Evolutionary conservation across 1,140 invertebrate genomes (phyloP).

Genomic region (Drosophila nasuta): DNA sequence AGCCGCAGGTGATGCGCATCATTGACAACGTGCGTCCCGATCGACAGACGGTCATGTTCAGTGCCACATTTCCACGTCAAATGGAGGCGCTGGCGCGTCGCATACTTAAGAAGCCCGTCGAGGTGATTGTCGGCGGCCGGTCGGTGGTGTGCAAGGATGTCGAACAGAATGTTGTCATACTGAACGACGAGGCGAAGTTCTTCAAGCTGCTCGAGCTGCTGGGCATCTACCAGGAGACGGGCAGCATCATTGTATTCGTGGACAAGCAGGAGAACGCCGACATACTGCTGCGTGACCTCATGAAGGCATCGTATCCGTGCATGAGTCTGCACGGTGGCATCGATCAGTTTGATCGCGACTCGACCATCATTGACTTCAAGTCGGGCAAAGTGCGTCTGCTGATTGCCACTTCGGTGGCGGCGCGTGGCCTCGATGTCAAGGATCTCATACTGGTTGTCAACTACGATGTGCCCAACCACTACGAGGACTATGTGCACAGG

Average conservation of each 20-base stretch:
- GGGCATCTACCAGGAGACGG: slow-evolving; percentile 96
- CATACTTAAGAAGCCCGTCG: slow-evolving; percentile 97
- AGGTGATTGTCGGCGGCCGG: slow-evolving; percentile 98
- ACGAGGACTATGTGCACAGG: slow-evolving; percentile 99
- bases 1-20: slow-evolving; percentile 99
- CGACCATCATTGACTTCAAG: slow-evolving; percentile 99
- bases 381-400: slow-evolving; percentile 93
- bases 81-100: slow-evolving; percentile 99
- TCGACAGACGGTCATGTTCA: slow-evolving; percentile 99
- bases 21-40: slow-evolving; percentile 99
- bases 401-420: slow-evolving; percentile 98
- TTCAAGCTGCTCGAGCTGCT: slow-evolving; percentile 98
- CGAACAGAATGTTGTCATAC: slow-evolving; percentile 96
- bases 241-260: slow-evolving; percentile 98
- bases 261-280: slow-evolving; percentile 99
- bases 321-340: slow-evolving; percentile 99
- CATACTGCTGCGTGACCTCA: slow-evolving; percentile 96
- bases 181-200: slow-evolving; percentile 99
- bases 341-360: slow-evolving; percentile 99
- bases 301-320: slow-evolving; percentile 98
- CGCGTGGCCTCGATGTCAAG: slow-evolving; percentile 98
- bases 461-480: slow-evolving; percentile 99
- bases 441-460: slow-evolving; percentile 99
- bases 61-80: slow-evolving; percentile 98
- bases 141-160: slow-evolving; percentile 99